Evolutionary conservation across 2,797 vertebrate genomes (phyloP).

Genomic region (Sebastes wilsoni): DNA sequence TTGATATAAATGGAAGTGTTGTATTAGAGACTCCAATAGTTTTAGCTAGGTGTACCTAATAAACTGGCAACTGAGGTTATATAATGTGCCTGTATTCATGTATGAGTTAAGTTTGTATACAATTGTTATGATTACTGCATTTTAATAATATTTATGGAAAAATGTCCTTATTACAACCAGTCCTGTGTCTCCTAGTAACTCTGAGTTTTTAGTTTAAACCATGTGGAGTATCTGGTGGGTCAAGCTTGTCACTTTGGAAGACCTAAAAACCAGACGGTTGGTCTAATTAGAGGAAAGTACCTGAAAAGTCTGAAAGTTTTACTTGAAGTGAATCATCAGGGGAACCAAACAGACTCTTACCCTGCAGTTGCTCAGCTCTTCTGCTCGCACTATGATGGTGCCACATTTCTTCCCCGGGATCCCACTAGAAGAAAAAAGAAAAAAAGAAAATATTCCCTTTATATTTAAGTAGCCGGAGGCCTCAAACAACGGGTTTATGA

Average conservation of each 20-base stretch:
- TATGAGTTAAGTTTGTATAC: background rate
- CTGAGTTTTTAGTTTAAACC: background rate
- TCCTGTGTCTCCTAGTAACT: background rate
- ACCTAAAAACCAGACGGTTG: background rate
- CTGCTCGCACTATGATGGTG: constrained; percentile 90
- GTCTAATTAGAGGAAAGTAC: constrained; percentile 5
- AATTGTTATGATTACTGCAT: background rate
- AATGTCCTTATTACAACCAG: background rate
- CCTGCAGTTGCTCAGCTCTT: constrained; percentile 93
- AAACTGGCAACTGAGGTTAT: background rate
- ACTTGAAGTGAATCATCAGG: background rate
- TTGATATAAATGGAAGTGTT: background rate
- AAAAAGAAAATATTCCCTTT: background rate
- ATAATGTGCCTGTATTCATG: background rate
- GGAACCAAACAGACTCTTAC: constrained; percentile 74
- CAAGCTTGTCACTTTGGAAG: background rate
- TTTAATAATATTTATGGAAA: background rate
- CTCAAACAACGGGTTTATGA: background rate
- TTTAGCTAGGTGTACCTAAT: background rate
- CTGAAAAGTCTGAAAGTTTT: background rate
- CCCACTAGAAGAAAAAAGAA: constrained; percentile 80
- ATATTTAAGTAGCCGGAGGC: background rate
- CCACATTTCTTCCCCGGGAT: constrained; percentile 93
- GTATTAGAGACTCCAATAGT: too few relatives aligned
- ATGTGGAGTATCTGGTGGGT: background rate